Percentiles rank a stretch among this genome's conserved stretches.
Evolutionary conservation across 1,140 invertebrate species (phyloP).

Genomic region (Ylistrum balloti): DNA sequence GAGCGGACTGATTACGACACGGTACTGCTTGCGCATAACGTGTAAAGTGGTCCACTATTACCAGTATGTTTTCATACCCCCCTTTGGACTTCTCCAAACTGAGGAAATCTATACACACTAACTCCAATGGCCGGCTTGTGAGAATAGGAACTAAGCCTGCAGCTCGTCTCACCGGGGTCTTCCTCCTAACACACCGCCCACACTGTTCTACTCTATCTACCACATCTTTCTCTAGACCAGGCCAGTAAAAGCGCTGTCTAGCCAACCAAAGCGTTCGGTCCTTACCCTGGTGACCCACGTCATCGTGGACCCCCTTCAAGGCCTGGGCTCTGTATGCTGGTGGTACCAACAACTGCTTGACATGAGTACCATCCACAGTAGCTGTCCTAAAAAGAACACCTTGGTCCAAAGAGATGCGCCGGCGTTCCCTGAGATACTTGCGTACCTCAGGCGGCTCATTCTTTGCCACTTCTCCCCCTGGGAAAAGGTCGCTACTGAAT

Average conservation of each 20-base stretch:
- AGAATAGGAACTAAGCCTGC: background rate
- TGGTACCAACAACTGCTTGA: background rate
- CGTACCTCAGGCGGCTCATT: too few relatives aligned
- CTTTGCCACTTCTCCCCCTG: too few relatives aligned
- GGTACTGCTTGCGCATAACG: too few relatives aligned
- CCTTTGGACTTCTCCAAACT: too few relatives aligned
- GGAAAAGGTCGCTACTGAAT: too few relatives aligned
- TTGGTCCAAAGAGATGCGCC: too few relatives aligned
- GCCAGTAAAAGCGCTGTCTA: conserved; percentile 15
- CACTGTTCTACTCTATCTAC: background rate
- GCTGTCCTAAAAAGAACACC: too few relatives aligned
- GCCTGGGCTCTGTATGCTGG: background rate
- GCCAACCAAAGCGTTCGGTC: background rate
- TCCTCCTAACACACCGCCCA: conserved; percentile 27
- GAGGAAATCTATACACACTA: background rate
- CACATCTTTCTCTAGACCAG: background rate
- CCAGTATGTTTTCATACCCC: too few relatives aligned
- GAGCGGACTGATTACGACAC: too few relatives aligned
- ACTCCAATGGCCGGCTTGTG: background rate
- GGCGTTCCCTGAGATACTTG: too few relatives aligned
- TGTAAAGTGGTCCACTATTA: too few relatives aligned
- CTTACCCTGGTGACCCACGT: conserved; percentile 41
- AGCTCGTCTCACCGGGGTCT: background rate
- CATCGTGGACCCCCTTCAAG: conserved; percentile 5
- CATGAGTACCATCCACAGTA: too few relatives aligned